phyloP scores from a whole-genome alignment of 2,888 invertebrate species.

The Myopa tessellatipennis region DNA sequence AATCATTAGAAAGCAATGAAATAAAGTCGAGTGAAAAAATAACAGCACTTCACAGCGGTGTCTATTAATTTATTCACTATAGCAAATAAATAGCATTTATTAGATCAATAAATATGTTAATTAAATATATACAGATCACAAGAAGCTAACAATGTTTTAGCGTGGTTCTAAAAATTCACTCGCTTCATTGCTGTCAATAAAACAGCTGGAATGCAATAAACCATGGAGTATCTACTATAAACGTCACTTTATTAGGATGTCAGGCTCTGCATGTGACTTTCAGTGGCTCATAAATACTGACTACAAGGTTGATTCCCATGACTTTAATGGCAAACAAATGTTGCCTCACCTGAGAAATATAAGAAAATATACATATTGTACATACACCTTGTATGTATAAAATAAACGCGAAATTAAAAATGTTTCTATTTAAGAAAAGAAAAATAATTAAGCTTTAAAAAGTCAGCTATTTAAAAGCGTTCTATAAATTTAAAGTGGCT shows the following conservation, averaged over 20 bases:
- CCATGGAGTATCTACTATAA: background rate
- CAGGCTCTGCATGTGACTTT: background rate
- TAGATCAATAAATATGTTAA: background rate
- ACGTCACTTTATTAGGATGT: background rate
- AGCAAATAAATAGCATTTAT: background rate
- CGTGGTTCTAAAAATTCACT: no score
- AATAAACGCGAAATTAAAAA: no score
- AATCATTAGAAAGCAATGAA: no score
- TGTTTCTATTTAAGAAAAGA: no score
- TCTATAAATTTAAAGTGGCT: no score
- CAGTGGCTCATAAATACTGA: background rate
- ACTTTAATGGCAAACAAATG: background rate
- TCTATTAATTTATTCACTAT: background rate
- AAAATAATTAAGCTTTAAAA: no score
- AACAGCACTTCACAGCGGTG: background rate
- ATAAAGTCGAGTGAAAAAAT: background rate
- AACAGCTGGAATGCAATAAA: no score
- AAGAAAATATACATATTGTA: no score
- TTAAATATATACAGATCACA: no score
- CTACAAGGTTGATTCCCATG: slow-evolving; percentile 2
- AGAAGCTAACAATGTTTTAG: no score
- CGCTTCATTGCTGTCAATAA: background rate
- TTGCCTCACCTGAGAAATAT: background rate
- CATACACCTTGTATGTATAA: no score
- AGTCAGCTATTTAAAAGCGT: no score